Conservation (phyloP, 2,797 vertebrate genomes). For the Scolopax bukidnonensis region DNA sequence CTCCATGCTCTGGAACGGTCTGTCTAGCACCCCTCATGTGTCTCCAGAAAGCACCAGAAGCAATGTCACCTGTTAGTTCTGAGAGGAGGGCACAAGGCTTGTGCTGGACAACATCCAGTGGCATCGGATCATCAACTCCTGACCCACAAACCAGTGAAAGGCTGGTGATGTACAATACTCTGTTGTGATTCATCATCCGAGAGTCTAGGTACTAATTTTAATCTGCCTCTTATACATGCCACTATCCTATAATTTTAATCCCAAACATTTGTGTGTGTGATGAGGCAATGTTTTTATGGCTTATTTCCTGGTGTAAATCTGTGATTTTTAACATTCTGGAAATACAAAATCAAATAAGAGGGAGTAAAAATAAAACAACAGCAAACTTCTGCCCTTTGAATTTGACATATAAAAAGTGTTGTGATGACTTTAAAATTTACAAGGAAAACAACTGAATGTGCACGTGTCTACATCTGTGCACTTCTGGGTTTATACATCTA, state of each 20-base stretch:
- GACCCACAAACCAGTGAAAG: not conserved
- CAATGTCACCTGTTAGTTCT: not conserved
- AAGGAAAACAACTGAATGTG: not conserved
- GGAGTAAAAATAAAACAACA: conserved; percentile 1
- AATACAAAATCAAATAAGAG: not conserved
- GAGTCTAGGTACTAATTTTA: conserved; percentile 14
- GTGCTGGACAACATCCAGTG: not conserved
- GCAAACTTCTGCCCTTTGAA: not conserved
- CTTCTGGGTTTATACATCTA: not conserved
- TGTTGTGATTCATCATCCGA: conserved; percentile 28
- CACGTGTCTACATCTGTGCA: not conserved
- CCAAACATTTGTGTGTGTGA: conserved; percentile 49
- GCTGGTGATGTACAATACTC: not conserved
- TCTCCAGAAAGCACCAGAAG: not conserved
- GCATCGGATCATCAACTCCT: not conserved
- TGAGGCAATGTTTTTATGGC: conserved; percentile 28
- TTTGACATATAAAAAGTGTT: not conserved
- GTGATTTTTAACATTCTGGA: not conserved
- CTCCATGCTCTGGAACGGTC: not conserved
- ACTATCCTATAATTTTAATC: conserved; percentile 65
- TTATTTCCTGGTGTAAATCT: conserved; percentile 6
- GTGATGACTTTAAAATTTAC: not conserved
- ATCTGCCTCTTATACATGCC: not conserved
- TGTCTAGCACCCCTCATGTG: not conserved
- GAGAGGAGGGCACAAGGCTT: not conserved